Evolutionary conservation across 2,113 vertebrate genomes (phyloP), one percentile per base, ranked within the genome.

Genomic region (Procavia capensis): DNA sequence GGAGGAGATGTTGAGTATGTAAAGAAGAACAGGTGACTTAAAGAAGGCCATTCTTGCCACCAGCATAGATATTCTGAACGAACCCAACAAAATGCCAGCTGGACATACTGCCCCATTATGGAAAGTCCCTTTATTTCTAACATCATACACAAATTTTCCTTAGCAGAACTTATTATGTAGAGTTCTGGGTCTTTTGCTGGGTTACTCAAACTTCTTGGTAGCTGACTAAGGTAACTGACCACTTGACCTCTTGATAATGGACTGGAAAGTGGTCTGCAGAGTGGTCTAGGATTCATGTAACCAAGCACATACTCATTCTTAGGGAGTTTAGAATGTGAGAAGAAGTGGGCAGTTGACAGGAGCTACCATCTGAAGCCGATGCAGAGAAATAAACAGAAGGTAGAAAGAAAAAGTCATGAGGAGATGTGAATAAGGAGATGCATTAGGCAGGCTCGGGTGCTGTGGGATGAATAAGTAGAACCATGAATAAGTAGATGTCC

Each of bases 101-200:
- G 6, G 19, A 47, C 31, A 41, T 39, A 3, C 27, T 57, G 9
- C 19, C 6, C 6, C 11, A 0, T 5, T 50, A 9, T 5, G 27
- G 34, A 66, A 75, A 66, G 20, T 14, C 1, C 83, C 36, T 39
- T 57, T 5, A 34, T 78, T 81, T 90, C 29, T 85, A 36, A n/a
- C 6, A 41, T 10, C 6, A 2, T 34, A 39, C 14, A 81, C 9
- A 59, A 19, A 22, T n/a, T 72, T 47, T 9, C 43, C 78, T 61
- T 68, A 19, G 47, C 79, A 20, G 25, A 14, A 59, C 13, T n/a
- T 79, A n/a, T 25, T 86, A 2, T 24, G 36, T 50, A 14, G 19
- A 59, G 4, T 20, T 79, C 43, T 78, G 66, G 43, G 59, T 11
- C 11, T 54, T 9, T 36, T 16, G 31, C 6, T 11, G 36, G 22